Evolutionary conservation across 2,888 invertebrate genomes (phyloP).

Genomic region (Aethes cnicana): DNA sequence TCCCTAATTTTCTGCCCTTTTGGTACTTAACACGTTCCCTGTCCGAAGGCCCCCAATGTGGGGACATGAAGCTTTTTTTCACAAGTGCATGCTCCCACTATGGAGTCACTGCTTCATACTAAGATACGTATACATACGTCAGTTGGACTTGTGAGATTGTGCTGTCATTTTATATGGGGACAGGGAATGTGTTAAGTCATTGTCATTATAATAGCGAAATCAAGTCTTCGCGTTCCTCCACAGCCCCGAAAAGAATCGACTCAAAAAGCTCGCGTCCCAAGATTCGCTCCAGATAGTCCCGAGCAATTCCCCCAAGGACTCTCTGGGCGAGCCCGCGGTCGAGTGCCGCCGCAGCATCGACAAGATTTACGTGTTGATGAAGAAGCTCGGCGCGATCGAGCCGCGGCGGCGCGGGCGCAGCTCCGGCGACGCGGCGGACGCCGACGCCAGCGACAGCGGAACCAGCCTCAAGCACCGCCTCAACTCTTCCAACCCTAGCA

Average conservation of each 20-base stretch:
- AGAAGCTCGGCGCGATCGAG: slow-evolving; percentile 47
- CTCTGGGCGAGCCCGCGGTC: slow-evolving; percentile 37
- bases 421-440: slow-evolving; percentile 7
- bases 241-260: background rate
- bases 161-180: too few relatives aligned
- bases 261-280: background rate
- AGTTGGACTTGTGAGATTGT: too few relatives aligned
- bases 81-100: too few relatives aligned
- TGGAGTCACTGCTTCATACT: too few relatives aligned
- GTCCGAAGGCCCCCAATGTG: too few relatives aligned
- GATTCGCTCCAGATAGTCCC: slow-evolving; percentile 36
- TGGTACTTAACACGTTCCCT: too few relatives aligned
- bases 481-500: slow-evolving; percentile 54
- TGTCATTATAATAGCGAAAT: too few relatives aligned
- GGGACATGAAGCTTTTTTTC: too few relatives aligned
- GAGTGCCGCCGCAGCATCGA: slow-evolving; percentile 70
- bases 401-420: slow-evolving; percentile 9
- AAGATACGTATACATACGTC: too few relatives aligned
- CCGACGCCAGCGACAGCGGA: slow-evolving; percentile 54
- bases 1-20: too few relatives aligned
- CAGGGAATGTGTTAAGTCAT: too few relatives aligned
- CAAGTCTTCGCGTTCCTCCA: background rate
- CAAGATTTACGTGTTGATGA: slow-evolving; percentile 67
- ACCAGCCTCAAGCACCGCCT: slow-evolving; percentile 61
- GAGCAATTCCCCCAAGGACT: slow-evolving; percentile 38